A percentile compares a stretch with the other conserved stretches of the same genome.
Evolutionary conservation across 2,888 invertebrate genomes (phyloP).

Genomic region (Apamea crenata): DNA sequence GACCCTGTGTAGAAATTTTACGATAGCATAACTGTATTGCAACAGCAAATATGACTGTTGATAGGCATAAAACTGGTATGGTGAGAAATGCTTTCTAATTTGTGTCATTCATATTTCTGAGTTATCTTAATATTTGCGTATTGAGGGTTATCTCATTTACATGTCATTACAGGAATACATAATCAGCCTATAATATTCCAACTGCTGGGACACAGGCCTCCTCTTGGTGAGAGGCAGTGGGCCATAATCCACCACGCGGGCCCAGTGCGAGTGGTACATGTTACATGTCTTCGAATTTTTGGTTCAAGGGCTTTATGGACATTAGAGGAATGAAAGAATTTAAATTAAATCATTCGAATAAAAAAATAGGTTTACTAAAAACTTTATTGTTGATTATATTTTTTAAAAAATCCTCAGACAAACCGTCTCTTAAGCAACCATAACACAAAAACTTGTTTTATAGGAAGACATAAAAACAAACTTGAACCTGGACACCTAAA

Average conservation of each 20-base stretch:
- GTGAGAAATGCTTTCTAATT: constrained; percentile 58
- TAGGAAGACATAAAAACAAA: constrained; percentile 1
- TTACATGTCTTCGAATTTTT: background rate
- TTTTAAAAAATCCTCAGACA: background rate
- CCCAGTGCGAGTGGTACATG: background rate
- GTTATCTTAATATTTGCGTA: constrained; percentile 21
- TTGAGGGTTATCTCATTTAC: background rate
- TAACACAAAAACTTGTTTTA: constrained; percentile 10
- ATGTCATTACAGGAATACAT: background rate
- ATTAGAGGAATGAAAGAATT: background rate
- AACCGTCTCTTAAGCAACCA: background rate
- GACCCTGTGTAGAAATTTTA: constrained; percentile 24
- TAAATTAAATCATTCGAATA: background rate
- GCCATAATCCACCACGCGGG: background rate
- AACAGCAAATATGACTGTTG: constrained; percentile 35
- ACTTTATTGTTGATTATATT: background rate
- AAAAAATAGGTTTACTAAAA: background rate
- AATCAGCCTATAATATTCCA: background rate
- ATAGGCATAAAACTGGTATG: constrained; percentile 54
- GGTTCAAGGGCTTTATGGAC: background rate
- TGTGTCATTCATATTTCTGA: constrained; percentile 32
- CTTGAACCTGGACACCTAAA: constrained; percentile 21
- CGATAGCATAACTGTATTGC: constrained; percentile 27
- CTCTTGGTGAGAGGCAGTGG: background rate
- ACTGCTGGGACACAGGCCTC: background rate